Base-by-base conservation (phyloP, 2,797 vertebrate genomes). In the Phataginus tricuspis region DNA sequence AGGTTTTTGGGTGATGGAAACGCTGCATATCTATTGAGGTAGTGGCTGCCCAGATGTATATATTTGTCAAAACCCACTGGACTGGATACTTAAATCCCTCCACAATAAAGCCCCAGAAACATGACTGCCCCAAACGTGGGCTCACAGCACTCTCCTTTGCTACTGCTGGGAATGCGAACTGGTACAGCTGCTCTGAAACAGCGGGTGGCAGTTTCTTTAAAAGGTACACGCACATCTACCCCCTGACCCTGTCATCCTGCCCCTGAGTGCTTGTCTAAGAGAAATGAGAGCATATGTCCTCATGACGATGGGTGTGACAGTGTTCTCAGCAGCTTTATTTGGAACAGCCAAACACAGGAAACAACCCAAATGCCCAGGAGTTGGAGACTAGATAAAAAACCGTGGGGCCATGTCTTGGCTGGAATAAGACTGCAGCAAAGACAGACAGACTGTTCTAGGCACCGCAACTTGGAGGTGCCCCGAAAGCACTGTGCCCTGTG, bases 341-440 rank as follows among this genome's bases (percentile, higher is more conserved):
- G 39, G 23, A 74, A 66, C 19, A 34, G 79, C 53, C 83, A 72
- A 45, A 86, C 77, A 13, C 27, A 7, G 45, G 90, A n/a, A 45
- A 12, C 16, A 45, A 3, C 77, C 61, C 79, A n/a, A 29, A 51
- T 8, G 78, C 25, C 90, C 59, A 3, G 0, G 79, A 45, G 69
- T 80, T 0, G 4, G 49, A 0, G 9, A 29, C 29, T 0, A 4
- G 42, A 39, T 55, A 72, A 77, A 34, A 39, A 45, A 25, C 27
- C 0, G 29, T 0, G 1, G 1, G 34, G 5, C 66, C 18, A 6
- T 13, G 72, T 15, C 0, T 1, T 15, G 29, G 3, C 16, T 0
- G 16, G 77, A 71, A 49, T 39, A n/a, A 31, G 3, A 45, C 45
- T 1, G 45, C 45, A 45, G 45, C 9, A 1, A 45, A 45, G 45